Conservation (phyloP, 2,888 invertebrate species). For the Alloscopus bannaensis region DNA sequence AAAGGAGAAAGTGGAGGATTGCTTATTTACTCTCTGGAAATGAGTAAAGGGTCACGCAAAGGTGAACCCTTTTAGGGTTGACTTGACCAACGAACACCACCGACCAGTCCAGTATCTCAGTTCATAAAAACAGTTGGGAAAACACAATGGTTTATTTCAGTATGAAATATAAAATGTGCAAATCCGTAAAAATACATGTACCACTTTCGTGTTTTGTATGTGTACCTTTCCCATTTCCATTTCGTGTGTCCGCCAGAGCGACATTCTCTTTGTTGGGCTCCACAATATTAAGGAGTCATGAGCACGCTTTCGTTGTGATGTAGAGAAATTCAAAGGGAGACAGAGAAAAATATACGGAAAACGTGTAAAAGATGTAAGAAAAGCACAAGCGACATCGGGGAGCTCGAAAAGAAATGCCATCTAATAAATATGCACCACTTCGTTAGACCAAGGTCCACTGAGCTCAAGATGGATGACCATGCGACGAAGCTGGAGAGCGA, state of each 20-base stretch:
- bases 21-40: slow-evolving; percentile 61
- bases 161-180: too few relatives aligned
- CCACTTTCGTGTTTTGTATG: background rate
- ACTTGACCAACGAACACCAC: slow-evolving; percentile 4
- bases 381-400: background rate
- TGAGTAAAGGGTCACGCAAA: slow-evolving; percentile 57
- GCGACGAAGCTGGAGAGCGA: background rate
- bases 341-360: too few relatives aligned
- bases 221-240: background rate
- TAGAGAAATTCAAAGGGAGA: too few relatives aligned
- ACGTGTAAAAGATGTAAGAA: too few relatives aligned
- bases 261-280: too few relatives aligned
- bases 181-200: too few relatives aligned
- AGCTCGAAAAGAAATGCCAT: slow-evolving; percentile 33
- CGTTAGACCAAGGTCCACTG: slow-evolving; percentile 53
- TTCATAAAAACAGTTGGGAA: too few relatives aligned
- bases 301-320: too few relatives aligned
- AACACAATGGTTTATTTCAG: too few relatives aligned
- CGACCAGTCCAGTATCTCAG: too few relatives aligned
- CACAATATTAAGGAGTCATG: too few relatives aligned
- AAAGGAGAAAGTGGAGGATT: slow-evolving; percentile 56
- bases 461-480: slow-evolving; percentile 56
- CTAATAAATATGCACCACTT: slow-evolving; percentile 61
- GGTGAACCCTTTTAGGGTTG: slow-evolving; percentile 25
- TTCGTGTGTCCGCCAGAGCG: too few relatives aligned